These are phyloP conservation scores for Hipposideros larvatus DNA, from an alignment of 2,797 vertebrate species.

Conservation along the genomic window DNA sequence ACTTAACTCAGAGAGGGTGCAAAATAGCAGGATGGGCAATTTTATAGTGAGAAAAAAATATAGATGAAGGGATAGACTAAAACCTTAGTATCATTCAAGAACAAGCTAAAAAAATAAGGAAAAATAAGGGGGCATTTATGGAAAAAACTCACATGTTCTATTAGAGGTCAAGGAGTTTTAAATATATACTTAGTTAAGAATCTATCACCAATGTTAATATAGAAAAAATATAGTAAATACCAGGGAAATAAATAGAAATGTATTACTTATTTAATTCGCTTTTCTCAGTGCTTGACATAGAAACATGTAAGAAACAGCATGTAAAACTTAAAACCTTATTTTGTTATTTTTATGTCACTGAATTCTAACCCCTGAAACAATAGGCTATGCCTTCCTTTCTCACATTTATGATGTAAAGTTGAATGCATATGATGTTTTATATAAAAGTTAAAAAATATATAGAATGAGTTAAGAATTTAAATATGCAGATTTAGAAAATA, in stretches of 20 bases:
- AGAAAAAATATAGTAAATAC: background rate
- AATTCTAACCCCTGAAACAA: background rate
- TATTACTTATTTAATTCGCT: background rate
- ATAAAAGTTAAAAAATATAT: background rate
- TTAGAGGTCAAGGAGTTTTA: background rate
- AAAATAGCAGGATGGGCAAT: background rate
- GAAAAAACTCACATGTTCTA: background rate
- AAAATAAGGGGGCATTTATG: background rate
- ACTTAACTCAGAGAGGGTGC: background rate
- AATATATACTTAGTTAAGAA: background rate
- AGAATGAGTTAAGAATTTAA: background rate
- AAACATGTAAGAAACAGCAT: background rate
- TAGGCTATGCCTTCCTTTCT: background rate
- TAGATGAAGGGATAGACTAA: background rate
- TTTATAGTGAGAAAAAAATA: conserved; percentile 3
- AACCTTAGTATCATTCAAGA: background rate
- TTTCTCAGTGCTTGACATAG: background rate
- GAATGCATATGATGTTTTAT: background rate
- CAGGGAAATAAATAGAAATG: background rate
- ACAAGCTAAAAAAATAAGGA: background rate
- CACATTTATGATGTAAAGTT: background rate
- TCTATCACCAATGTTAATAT: background rate
- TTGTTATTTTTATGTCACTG: background rate
- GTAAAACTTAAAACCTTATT: background rate
- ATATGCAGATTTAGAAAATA: background rate